Evolutionary conservation across 2,113 vertebrate species (phyloP).

Genomic region (Ctenomys sociabilis): DNA sequence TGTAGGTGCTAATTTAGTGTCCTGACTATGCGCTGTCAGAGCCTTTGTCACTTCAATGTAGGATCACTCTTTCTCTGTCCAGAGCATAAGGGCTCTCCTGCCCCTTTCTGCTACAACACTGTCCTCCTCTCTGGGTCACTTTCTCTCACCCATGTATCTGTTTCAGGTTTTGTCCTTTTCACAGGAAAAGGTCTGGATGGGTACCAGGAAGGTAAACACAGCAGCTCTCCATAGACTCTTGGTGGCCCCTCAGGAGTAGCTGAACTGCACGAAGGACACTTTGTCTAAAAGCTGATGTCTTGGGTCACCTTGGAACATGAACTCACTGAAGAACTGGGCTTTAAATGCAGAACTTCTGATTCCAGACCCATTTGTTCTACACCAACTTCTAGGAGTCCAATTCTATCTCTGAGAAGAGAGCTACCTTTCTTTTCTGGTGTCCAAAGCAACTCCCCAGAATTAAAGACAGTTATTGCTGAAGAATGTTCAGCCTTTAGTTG

Average conservation of each 20-base stretch:
- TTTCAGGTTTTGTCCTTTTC: neutral
- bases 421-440: too few species aligned
- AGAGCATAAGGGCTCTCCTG: too few species aligned
- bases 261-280: neutral
- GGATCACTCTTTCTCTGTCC: neutral
- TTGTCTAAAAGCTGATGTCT: neutral
- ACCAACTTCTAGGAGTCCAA: too few species aligned
- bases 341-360: too few species aligned
- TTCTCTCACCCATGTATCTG: neutral
- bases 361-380: too few species aligned
- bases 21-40: neutral
- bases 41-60: neutral
- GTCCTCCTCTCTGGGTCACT: neutral
- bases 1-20: neutral
- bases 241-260: neutral
- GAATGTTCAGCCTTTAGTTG: too few species aligned
- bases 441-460: neutral
- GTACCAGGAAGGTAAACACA: neutral
- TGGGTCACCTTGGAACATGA: too few species aligned
- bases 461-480: neutral
- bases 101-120: neutral
- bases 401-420: too few species aligned
- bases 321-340: too few species aligned
- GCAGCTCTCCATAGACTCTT: neutral
- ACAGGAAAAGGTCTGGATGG: too few species aligned